Conservation (phyloP, 2,797 vertebrate species). For the Syncerus caffer region DNA sequence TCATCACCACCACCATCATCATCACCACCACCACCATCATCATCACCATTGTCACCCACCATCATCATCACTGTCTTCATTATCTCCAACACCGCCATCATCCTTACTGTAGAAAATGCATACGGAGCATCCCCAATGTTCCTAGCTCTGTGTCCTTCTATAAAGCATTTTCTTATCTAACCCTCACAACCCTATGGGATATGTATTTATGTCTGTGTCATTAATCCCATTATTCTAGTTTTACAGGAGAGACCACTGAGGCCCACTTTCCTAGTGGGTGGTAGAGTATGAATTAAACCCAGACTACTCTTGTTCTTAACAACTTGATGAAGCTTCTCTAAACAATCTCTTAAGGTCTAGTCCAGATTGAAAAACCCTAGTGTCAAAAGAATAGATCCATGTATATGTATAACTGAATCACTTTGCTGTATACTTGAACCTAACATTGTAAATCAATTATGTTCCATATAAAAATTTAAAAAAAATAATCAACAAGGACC, state of each 20-base stretch:
- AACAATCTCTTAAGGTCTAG: background rate
- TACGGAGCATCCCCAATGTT: rapidly evolving
- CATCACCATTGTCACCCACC: background rate
- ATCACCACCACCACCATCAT: rapidly evolving
- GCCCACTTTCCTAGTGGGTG: background rate
- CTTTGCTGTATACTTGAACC: background rate
- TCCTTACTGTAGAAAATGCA: no score
- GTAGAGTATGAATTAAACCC: background rate
- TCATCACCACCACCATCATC: rapidly evolving
- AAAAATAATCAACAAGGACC: background rate
- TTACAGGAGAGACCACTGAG: background rate
- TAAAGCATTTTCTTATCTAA: background rate
- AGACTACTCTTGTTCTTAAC: background rate
- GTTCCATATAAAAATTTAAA: background rate
- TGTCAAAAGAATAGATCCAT: background rate
- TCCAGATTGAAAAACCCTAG: background rate
- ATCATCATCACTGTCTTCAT: background rate
- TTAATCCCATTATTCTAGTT: background rate
- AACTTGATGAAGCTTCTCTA: background rate
- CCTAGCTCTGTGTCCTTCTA: background rate
- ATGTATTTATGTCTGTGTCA: rapidly evolving
- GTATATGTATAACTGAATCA: background rate
- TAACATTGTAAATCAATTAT: background rate
- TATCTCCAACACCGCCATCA: rapidly evolving
- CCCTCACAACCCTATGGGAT: rapidly evolving